Percentiles rank a stretch among this genome's conserved stretches.
phyloP scores from a whole-genome alignment of 2,113 vertebrate genomes.

The Platysternon megacephalum region DNA sequence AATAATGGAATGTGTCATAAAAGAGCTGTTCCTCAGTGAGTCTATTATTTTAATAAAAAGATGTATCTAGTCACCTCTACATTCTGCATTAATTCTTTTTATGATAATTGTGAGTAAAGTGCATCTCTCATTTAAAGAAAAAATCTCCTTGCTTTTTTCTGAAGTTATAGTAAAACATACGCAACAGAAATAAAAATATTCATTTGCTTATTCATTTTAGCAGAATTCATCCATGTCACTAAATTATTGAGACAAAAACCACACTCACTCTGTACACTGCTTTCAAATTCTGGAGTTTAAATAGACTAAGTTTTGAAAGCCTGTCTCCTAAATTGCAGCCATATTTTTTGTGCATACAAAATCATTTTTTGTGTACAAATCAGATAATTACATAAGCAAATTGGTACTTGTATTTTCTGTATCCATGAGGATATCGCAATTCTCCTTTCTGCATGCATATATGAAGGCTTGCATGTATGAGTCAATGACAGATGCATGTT shows the following conservation, averaged over 20 bases:
- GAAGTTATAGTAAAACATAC: background rate
- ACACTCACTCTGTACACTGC: background rate
- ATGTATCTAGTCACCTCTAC: constrained; percentile 13
- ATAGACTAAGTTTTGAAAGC: background rate
- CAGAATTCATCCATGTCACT: constrained; percentile 22
- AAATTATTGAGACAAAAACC: constrained; percentile 43
- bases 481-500: background rate
- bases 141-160: background rate
- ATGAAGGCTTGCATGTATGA: background rate
- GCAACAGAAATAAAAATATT: background rate
- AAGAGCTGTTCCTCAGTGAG: constrained; percentile 28
- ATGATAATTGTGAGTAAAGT: constrained; percentile 40
- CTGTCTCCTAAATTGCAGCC: background rate
- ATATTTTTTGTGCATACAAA: background rate
- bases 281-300: background rate
- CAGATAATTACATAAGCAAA: background rate
- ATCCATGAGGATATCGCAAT: background rate
- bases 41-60: constrained; percentile 53
- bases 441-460: background rate
- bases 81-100: constrained; percentile 55
- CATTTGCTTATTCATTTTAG: constrained; percentile 4
- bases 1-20: constrained; percentile 47
- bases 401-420: background rate
- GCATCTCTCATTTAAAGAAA: constrained; percentile 6
- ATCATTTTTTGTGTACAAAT: background rate